Evolutionary conservation across 35 echinoderm and acorn worm genomes (phyloP).

Genomic region (Ptychodera flava): DNA sequence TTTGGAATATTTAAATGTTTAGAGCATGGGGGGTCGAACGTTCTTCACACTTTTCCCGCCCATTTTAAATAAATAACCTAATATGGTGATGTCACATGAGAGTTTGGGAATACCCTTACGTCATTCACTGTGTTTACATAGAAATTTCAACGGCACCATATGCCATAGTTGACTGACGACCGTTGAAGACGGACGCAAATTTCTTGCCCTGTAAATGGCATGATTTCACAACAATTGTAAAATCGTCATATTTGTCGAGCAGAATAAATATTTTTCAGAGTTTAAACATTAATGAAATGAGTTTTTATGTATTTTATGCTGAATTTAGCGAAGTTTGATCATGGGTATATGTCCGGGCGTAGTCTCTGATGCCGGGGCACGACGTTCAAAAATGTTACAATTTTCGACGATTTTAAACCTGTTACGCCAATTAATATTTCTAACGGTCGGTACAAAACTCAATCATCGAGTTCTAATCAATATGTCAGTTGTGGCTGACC

Average conservation of each 20-base stretch:
- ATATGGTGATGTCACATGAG: neutral
- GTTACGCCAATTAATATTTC: neutral
- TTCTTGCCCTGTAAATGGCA: neutral
- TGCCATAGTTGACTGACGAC: neutral
- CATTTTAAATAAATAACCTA: neutral
- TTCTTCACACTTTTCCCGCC: neutral
- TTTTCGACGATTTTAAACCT: neutral
- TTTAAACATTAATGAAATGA: neutral
- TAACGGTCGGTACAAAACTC: neutral
- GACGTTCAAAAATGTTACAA: neutral
- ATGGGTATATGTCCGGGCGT: neutral
- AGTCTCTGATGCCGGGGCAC: neutral
- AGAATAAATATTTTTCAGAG: neutral
- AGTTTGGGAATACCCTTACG: neutral
- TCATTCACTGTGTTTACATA: neutral
- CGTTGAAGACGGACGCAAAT: neutral
- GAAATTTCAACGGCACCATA: neutral
- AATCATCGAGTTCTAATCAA: neutral
- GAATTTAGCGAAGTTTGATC: neutral
- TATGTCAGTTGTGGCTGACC: neutral
- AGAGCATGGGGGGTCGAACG: neutral
- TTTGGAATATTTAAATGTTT: neutral
- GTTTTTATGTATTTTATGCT: neutral
- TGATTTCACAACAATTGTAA: neutral
- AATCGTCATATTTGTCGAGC: neutral